These are phyloP conservation scores for Ichneumon xanthorius DNA, from an alignment of 2,888 invertebrate species.

Conservation along the genomic window DNA sequence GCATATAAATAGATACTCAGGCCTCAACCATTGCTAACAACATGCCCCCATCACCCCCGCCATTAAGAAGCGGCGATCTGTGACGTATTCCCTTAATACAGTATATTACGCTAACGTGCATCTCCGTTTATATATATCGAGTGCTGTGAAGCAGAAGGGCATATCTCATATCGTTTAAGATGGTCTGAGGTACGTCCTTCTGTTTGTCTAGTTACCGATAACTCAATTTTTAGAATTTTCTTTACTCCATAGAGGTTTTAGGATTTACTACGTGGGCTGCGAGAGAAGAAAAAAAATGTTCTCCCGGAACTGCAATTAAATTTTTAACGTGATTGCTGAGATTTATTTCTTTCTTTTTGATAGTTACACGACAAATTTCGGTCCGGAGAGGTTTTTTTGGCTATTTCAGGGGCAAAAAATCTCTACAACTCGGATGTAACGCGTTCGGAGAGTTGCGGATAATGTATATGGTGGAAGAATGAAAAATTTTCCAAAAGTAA, in stretches of 20 bases:
- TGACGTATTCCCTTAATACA: too few species aligned
- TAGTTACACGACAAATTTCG: not conserved
- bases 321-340: not conserved
- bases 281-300: not conserved
- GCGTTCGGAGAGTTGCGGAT: not conserved
- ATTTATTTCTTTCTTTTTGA: not conserved
- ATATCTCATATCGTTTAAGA: too few species aligned
- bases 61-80: too few species aligned
- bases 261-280: not conserved
- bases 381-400: not conserved
- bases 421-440: not conserved
- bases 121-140: too few species aligned
- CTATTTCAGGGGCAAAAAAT: not conserved
- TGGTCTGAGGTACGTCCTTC: too few species aligned
- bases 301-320: not conserved
- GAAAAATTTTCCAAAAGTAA: conserved; percentile 39
- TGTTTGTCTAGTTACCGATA: too few species aligned
- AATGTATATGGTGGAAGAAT: conserved; percentile 12
- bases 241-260: not conserved
- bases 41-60: too few species aligned
- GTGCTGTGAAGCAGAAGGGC: too few species aligned
- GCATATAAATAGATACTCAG: too few species aligned
- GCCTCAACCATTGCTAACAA: too few species aligned
- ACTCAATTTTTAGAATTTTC: not conserved
- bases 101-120: too few species aligned